Base-by-base conservation (phyloP, 2,888 invertebrate genomes). In the Ptilodon capucinus region DNA sequence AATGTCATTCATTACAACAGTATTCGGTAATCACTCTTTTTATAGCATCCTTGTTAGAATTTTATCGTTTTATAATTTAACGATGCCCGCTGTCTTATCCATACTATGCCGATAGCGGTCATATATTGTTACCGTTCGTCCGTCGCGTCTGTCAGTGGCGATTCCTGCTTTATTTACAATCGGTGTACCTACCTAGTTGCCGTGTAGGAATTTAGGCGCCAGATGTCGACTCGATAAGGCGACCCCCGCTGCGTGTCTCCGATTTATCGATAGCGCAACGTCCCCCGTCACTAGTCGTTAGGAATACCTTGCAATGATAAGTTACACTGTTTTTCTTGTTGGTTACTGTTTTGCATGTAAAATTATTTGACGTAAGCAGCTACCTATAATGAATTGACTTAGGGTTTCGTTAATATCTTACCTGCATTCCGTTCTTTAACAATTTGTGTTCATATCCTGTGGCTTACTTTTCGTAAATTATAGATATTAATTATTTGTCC, bases 181-280 rank as follows among this genome's bases (percentile, higher is more conserved):
- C 59, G 59, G 68, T 62, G 69, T 69, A n/a, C n/a, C n/a, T n/a
- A n/a, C n/a, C n/a, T n/a, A 57, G 62, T 69, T 69, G 71, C 68
- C n/a, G 66, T 63, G 68, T 65, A 76, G 79, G 86, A 81, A 88
- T 88, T 86, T 83, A 84, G 86, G 89, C 89, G 89, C 89, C 89
- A 80, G 85, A 84, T 84, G 76, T 58, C 55, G 60, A 65, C 57
- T 54, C 68, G 84, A 81, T 82, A 81, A 72, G 62, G 2, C 56
- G 60, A 55, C 68, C 50, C 72, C 76, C 59, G 76, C 74, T 70
- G 71, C 73, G 71, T 64, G 71, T 65, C 65, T 61, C 64, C 72
- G 79, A 80, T 81, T 68, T 71, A 76, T 79, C 76, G 76, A 71
- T 71, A 73, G 75, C 25, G 77, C 76, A 74, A 51, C 53, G 57